Percentiles rank a stretch among this genome's conserved stretches.
Conservation (phyloP, 2,113 vertebrate species). For the Thomomys bottae region DNA sequence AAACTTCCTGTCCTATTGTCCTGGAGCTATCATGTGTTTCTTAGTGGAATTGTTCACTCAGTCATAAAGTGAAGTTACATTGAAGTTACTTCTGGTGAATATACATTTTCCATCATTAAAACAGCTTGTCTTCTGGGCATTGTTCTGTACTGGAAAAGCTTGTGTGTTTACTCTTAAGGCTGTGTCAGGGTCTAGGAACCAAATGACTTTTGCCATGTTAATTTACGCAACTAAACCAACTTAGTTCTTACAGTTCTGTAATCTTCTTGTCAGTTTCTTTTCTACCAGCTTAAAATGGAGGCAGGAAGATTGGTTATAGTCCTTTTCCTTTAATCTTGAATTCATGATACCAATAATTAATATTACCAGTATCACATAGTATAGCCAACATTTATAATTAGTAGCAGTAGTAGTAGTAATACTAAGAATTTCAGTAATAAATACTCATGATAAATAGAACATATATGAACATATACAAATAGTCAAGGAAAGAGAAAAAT, state of each 20-base stretch:
- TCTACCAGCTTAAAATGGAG: not conserved
- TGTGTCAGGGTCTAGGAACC: not conserved
- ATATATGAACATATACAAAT: not conserved
- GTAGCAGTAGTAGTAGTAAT: too few species aligned
- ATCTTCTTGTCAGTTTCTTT: not conserved
- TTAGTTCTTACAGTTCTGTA: not conserved
- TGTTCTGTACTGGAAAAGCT: not conserved
- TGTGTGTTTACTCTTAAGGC: not conserved
- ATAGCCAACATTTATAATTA: not conserved
- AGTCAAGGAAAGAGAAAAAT: not conserved
- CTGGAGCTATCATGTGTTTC: not conserved
- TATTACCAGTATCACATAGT: not conserved
- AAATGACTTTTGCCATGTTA: not conserved
- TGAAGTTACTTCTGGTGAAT: not conserved
- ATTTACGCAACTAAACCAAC: not conserved
- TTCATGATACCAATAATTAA: constrained; percentile 70
- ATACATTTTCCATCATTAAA: constrained; percentile 35
- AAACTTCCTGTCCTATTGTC: not conserved
- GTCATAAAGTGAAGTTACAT: not conserved
- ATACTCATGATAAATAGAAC: not conserved
- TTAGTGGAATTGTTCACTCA: not conserved
- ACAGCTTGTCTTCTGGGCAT: not conserved
- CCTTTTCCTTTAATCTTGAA: constrained; percentile 34
- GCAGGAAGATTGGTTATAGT: not conserved
- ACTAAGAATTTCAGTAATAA: not conserved